Conservation (phyloP, 2,797 vertebrate genomes). For the Microctenopoma lineatum region DNA sequence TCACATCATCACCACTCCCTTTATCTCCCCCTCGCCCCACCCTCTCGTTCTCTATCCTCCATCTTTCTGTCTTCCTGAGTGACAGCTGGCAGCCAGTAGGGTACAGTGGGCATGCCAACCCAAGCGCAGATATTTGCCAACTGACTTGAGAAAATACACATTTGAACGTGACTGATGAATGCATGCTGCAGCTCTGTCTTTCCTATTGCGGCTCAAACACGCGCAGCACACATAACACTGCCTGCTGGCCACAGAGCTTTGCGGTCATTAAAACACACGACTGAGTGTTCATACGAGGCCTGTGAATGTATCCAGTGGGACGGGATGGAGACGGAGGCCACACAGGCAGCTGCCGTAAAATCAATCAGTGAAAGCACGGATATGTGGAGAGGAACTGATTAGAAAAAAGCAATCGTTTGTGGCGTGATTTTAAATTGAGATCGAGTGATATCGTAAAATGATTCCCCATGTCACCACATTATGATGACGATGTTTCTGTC, state of each 20-base stretch:
- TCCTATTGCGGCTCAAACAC: slow-evolving; percentile 27
- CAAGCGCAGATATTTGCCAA: slow-evolving; percentile 76
- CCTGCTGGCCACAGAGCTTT: slow-evolving; percentile 46
- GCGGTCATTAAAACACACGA: slow-evolving; percentile 62
- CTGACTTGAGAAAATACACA: slow-evolving; percentile 75
- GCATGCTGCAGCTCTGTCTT: slow-evolving; percentile 19
- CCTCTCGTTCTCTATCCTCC: slow-evolving; percentile 58
- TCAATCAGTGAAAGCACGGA: slow-evolving; percentile 18
- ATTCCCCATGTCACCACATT: background rate
- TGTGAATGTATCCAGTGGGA: slow-evolving; percentile 60
- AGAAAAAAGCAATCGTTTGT: slow-evolving; percentile 10
- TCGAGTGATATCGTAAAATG: background rate
- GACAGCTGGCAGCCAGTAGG: slow-evolving; percentile 87
- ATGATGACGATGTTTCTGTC: slow-evolving; percentile 15
- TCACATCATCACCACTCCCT: slow-evolving; percentile 72
- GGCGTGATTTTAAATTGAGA: slow-evolving; percentile 21
- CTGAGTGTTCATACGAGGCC: slow-evolving; percentile 37
- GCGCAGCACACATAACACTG: slow-evolving; percentile 36
- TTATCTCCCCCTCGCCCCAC: slow-evolving; percentile 32
- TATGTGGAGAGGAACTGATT: slow-evolving; percentile 29
- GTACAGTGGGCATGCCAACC: slow-evolving; percentile 81
- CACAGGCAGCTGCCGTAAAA: slow-evolving; percentile 50
- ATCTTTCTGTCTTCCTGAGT: slow-evolving; percentile 78
- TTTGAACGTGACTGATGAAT: slow-evolving; percentile 64
- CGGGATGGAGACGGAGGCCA: slow-evolving; percentile 34